These are phyloP conservation scores for Thalassophryne amazonica DNA, from an alignment of 2,797 vertebrate species.

Conservation along the genomic window DNA sequence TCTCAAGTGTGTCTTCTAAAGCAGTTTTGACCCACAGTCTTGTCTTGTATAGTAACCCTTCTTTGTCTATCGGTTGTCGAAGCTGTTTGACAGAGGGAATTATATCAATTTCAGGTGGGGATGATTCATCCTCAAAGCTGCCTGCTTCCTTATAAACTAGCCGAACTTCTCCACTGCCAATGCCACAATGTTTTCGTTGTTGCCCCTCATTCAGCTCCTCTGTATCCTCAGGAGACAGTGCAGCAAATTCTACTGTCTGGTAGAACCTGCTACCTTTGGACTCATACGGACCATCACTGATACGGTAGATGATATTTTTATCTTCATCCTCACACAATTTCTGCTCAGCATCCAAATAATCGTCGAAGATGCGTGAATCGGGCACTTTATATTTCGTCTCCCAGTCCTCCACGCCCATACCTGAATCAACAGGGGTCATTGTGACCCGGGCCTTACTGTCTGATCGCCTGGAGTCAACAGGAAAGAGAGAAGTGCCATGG, in stretches of 20 bases:
- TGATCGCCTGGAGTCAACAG: conserved; percentile 51
- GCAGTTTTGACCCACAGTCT: conserved; percentile 76
- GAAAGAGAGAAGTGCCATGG: conserved; percentile 24
- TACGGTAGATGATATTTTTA: conserved; percentile 74
- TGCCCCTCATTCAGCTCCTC: conserved; percentile 68
- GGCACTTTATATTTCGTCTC: conserved; percentile 83
- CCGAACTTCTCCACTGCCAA: conserved; percentile 53
- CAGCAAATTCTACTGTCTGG: conserved; percentile 72
- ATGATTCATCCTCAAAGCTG: conserved; percentile 74
- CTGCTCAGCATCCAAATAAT: conserved; percentile 84
- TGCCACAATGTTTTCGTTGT: conserved; percentile 15
- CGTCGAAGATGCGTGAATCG: conserved; percentile 80
- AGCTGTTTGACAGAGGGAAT: conserved; percentile 70
- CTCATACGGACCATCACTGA: conserved; percentile 54
- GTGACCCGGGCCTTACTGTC: conserved; percentile 69
- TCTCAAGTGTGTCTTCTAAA: conserved; percentile 73
- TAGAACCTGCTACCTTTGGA: conserved; percentile 68
- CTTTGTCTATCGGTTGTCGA: conserved; percentile 67
- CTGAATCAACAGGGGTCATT: conserved; percentile 86
- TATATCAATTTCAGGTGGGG: conserved; percentile 77
- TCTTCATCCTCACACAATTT: conserved; percentile 84
- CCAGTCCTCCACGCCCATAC: conserved; percentile 86
- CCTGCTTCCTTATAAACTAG: conserved; percentile 73
- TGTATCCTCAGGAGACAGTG: conserved; percentile 65
- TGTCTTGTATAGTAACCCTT: conserved; percentile 88